Conservation (phyloP, 2,888 invertebrate species). For the Plagodis dolabraria region DNA sequence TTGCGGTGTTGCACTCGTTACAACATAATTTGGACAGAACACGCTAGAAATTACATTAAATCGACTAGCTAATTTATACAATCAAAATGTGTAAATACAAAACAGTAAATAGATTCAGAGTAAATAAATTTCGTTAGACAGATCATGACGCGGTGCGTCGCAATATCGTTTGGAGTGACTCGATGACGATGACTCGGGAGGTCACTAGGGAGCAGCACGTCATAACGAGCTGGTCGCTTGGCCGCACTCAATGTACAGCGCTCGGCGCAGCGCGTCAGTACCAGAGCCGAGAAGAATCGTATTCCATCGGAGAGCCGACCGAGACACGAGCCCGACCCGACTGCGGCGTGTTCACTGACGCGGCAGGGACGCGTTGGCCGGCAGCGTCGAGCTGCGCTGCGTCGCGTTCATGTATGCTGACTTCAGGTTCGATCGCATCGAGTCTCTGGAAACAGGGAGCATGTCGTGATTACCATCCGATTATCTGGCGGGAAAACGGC, state of each 20-base stretch:
- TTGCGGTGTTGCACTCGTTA: conserved; percentile 57
- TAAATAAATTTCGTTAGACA: conserved; percentile 47
- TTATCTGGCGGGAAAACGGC: too few relatives aligned
- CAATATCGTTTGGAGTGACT: not conserved
- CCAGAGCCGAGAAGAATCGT: not conserved
- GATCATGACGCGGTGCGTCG: conserved; percentile 39
- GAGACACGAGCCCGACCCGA: conserved; percentile 10
- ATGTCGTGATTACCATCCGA: conserved; percentile 59
- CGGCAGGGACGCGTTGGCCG: conserved; percentile 92
- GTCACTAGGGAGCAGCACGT: too few relatives aligned
- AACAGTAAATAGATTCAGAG: conserved; percentile 47
- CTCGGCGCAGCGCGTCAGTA: not conserved
- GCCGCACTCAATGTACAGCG: not conserved
- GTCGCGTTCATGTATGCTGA: conserved; percentile 88
- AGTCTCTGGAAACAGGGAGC: conserved; percentile 85
- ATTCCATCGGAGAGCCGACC: not conserved
- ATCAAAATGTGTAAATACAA: conserved; percentile 45
- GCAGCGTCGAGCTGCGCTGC: conserved; percentile 94
- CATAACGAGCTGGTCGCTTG: not conserved
- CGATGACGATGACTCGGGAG: not conserved
- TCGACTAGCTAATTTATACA: conserved; percentile 68
- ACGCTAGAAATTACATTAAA: conserved; percentile 54
- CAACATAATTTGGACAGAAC: conserved; percentile 58
- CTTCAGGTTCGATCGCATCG: conserved; percentile 91
- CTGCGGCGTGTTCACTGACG: conserved; percentile 67